Evolutionary conservation across 2,888 invertebrate species (phyloP), one percentile per base, ranked within the genome.

Genomic region (Fissipunctia ypsillon): DNA sequence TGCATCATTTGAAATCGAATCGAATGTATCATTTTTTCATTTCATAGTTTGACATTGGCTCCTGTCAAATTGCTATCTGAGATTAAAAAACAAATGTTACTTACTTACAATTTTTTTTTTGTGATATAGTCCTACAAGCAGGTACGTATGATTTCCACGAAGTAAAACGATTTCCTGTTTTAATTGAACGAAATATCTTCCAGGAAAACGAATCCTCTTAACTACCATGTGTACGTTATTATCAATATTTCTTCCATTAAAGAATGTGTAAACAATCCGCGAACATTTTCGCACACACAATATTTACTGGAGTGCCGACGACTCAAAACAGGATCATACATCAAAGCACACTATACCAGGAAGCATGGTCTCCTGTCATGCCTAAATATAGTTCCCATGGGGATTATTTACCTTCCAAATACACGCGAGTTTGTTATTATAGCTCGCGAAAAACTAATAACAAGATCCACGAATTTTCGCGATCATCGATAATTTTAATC

Each of bases 281-380:
- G 52, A 80, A 64, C 10, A 69, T 59, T 41, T 67, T 67, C 57
- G 70, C 75, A 76, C 66, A 78, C 75, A 76, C 66, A 78, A 80
- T 89, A 85, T 90, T 90, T 89, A 86, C 75, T 63, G 31, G 61
- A 64, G 38, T 50, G 70, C 78, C 84, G 81, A 87, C 84, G 80
- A 81, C 76, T 79, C 64, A 59, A 71, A 81, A 80, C 73, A 76
- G 63, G 80, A 83, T 78, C 69, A 61, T 79, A 87, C 88, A 88
- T 88, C 88, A 88, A 89, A 90, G 87, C 66, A 71, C 73, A 76
- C 54, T 71, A 72, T 91, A 89, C 90, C 85, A 79, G 84, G 90
- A 91, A 91, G 60, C 38, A 22, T 57, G 63, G 45, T 52, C 19
- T 81, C 65, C 64, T 77, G 74, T 80, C 80, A 84, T 54, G 48